A percentile compares a stretch with the other conserved stretches of the same genome.
Conservation (phyloP, 2,113 vertebrate genomes). For the Ariopsis seemanni region DNA sequence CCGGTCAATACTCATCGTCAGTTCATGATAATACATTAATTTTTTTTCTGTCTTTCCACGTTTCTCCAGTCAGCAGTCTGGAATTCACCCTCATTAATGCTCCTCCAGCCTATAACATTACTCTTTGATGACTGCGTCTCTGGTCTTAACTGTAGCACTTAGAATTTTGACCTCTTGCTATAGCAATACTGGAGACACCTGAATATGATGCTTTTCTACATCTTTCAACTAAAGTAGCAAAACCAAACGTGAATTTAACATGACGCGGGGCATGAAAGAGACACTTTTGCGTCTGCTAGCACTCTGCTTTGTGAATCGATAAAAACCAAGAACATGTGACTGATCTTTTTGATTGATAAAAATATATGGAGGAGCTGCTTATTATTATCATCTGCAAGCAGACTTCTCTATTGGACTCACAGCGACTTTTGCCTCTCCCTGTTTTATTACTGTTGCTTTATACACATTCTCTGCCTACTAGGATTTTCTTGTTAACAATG, state of each 20-base stretch:
- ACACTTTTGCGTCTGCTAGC: not conserved
- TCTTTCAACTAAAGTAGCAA: not conserved
- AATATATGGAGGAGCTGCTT: not conserved
- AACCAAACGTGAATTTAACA: not conserved
- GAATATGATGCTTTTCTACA: not conserved
- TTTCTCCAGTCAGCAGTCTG: not conserved
- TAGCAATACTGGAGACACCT: not conserved
- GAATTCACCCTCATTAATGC: not conserved
- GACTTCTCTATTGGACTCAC: not conserved
- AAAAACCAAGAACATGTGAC: not conserved
- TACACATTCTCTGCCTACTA: not conserved
- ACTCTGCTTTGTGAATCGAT: not conserved
- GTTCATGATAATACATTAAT: not conserved
- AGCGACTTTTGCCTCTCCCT: not conserved
- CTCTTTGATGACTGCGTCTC: not conserved
- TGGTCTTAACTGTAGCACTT: not conserved
- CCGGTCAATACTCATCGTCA: not conserved
- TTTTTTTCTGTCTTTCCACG: not conserved
- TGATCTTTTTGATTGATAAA: not conserved
- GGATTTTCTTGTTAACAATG: not conserved
- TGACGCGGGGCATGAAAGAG: not conserved
- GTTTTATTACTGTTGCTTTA: not conserved
- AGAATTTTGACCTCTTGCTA: not conserved
- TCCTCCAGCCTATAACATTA: not conserved
- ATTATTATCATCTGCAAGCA: not conserved